Conservation (phyloP, 1,140 invertebrate genomes). For the Homarus americanus region DNA sequence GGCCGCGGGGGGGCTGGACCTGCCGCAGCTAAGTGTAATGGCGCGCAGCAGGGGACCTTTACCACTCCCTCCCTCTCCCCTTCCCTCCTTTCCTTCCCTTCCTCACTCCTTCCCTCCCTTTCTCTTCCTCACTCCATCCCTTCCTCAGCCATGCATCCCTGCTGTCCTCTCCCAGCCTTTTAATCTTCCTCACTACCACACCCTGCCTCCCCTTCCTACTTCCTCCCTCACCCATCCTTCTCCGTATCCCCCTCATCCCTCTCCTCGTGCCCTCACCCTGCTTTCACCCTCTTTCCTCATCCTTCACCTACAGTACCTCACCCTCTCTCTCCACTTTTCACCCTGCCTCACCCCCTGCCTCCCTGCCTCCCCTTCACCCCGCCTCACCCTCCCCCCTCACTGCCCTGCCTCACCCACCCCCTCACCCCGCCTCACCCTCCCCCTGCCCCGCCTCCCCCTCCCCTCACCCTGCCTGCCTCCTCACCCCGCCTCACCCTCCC, state of each 20-base stretch:
- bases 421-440: no score
- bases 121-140: background rate
- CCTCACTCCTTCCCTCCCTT: background rate
- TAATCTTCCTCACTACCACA: background rate
- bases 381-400: no score
- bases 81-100: no score
- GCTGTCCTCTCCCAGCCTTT: no score
- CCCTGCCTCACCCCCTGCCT: background rate
- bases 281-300: no score
- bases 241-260: background rate
- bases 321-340: no score
- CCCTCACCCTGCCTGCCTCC: no score
- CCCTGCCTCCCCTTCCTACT: background rate
- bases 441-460: background rate
- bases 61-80: background rate
- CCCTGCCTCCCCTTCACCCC: background rate
- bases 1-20: background rate
- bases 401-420: background rate
- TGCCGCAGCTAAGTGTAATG: conserved; percentile 24
- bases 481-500: background rate
- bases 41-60: background rate
- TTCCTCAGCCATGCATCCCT: no score
- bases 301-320: no score
- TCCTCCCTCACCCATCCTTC: no score
- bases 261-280: background rate